Conservation (phyloP, 2,797 vertebrate species). For the Rhinophrynus dorsalis region DNA sequence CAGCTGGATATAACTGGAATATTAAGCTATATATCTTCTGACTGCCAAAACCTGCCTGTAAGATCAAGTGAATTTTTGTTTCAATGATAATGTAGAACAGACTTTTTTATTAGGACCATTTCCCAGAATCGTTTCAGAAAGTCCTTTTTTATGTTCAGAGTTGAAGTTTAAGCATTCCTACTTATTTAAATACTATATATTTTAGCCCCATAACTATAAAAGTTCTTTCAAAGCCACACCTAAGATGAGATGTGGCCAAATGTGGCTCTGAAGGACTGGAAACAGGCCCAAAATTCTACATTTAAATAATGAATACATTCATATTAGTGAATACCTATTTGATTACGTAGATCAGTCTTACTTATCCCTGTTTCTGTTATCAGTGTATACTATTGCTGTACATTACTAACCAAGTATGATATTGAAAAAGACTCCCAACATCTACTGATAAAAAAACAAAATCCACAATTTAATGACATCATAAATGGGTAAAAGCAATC, state of each 20-base stretch:
- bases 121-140: slow-evolving; percentile 6
- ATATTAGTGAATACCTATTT: no score
- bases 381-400: no score
- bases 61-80: slow-evolving; percentile 9
- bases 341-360: no score
- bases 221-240: neutral
- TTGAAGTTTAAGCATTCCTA: neutral
- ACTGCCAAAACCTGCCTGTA: neutral
- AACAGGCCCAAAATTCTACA: no score
- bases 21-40: slow-evolving; percentile 7
- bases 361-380: no score
- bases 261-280: neutral
- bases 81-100: slow-evolving; percentile 22
- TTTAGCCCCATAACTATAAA: neutral
- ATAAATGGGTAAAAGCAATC: no score
- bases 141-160: neutral
- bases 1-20: neutral
- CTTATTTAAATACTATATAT: neutral
- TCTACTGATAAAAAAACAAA: no score
- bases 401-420: no score
- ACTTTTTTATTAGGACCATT: slow-evolving; percentile 25
- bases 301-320: no score
- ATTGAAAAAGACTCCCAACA: no score
- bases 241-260: neutral
- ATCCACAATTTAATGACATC: no score